phyloP scores from a whole-genome alignment of 2,113 vertebrate species.

The Perca fluviatilis region DNA sequence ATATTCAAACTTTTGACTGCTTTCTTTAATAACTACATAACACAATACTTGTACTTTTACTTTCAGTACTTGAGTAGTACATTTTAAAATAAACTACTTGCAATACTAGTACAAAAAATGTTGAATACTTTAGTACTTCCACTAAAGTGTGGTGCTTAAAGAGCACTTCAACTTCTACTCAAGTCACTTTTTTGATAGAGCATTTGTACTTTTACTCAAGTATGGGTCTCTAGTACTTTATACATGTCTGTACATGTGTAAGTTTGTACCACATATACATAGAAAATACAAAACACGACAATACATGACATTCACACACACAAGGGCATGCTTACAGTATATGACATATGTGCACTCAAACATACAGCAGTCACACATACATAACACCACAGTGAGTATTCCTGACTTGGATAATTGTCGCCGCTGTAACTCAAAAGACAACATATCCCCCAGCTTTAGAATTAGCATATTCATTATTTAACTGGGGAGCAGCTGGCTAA shows the following conservation, averaged over 20 bases:
- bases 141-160: no score
- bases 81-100: no score
- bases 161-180: no score
- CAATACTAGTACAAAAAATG: no score
- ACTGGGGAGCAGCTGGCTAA: slow-evolving; percentile 80
- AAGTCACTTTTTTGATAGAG: no score
- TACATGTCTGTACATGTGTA: background rate
- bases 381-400: slow-evolving; percentile 38
- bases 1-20: no score
- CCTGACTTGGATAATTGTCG: slow-evolving; percentile 71
- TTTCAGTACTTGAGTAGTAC: no score
- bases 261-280: background rate
- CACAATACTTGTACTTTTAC: no score
- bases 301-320: background rate
- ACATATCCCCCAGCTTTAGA: slow-evolving; percentile 76
- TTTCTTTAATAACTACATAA: no score
- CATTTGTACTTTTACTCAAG: no score
- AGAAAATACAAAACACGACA: background rate
- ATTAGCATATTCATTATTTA: slow-evolving; percentile 83
- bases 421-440: slow-evolving; percentile 71
- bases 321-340: background rate
- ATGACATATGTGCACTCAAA: background rate
- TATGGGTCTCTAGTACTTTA: no score
- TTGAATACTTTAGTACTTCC: no score
- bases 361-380: slow-evolving; percentile 2